phyloP scores from a whole-genome alignment of 2,113 vertebrate genomes.

The Poeciliopsis occidentalis region DNA sequence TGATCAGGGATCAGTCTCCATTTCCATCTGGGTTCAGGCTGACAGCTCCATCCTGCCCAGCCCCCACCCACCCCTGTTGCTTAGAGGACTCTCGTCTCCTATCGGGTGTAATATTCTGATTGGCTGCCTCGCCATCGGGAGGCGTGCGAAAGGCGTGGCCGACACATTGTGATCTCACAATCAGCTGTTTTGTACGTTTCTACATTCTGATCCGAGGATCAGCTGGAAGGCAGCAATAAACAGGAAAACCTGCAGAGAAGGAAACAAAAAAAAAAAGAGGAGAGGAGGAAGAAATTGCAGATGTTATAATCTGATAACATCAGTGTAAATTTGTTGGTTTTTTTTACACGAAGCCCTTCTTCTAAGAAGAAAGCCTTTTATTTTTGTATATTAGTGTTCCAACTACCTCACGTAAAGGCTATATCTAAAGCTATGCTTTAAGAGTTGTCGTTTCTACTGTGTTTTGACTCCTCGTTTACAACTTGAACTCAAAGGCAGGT shows the following conservation, averaged over 20 bases:
- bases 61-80: conserved; percentile 64
- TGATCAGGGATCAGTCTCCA: conserved; percentile 62
- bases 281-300: conserved; percentile 65
- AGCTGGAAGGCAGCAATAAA: conserved; percentile 85
- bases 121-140: conserved; percentile 55
- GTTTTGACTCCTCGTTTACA: conserved; percentile 80
- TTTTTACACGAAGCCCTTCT: conserved; percentile 83
- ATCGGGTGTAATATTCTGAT: conserved; percentile 79
- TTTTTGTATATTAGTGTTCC: conserved; percentile 78
- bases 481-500: conserved; percentile 82
- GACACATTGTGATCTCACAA: conserved; percentile 86
- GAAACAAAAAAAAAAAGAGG: conserved; percentile 31
- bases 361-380: conserved; percentile 84
- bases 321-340: conserved; percentile 59
- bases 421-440: conserved; percentile 85
- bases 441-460: conserved; percentile 78
- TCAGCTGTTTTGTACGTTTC: conserved; percentile 91
- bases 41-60: conserved; percentile 58
- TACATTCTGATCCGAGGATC: conserved; percentile 88
- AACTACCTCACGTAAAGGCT: conserved; percentile 83
- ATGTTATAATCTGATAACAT: conserved; percentile 70
- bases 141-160: conserved; percentile 74
- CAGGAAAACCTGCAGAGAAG: conserved; percentile 72
- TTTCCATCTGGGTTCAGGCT: conserved; percentile 59
- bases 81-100: conserved; percentile 48